A percentile compares a stretch with the other conserved stretches of the same genome.
phyloP scores from a whole-genome alignment of 1,140 invertebrate species.

The Druon quercuslanigerum region DNA sequence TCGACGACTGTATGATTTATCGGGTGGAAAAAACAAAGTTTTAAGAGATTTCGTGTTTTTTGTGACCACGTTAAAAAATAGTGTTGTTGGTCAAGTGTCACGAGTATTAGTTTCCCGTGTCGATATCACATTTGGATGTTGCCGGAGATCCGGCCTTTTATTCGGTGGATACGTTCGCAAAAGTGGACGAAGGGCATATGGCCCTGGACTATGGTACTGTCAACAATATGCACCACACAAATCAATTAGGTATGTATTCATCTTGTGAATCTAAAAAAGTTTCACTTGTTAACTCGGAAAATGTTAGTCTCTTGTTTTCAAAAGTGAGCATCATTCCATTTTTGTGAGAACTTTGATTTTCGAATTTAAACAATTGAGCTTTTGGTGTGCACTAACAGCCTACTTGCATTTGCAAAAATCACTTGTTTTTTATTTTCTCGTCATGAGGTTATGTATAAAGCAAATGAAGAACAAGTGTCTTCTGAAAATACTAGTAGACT shows the following conservation, averaged over 20 bases:
- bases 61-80: neutral
- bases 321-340: no score
- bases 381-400: no score
- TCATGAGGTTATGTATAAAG: no score
- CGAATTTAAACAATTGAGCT: no score
- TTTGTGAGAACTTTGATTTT: no score
- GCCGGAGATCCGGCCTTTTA: constrained; percentile 44
- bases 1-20: neutral
- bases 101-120: constrained; percentile 29
- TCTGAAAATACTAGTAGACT: no score
- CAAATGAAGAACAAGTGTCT: no score
- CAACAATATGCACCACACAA: constrained; percentile 71
- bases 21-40: neutral
- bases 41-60: neutral
- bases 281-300: no score
- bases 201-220: constrained; percentile 69
- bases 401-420: no score
- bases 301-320: no score
- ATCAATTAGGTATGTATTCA: constrained; percentile 69
- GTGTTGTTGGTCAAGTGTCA: neutral
- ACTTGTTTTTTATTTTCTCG: no score
- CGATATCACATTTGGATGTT: constrained; percentile 55
- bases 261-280: no score
- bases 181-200: constrained; percentile 64
- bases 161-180: constrained; percentile 50